These are phyloP conservation scores for Morpho deidamia DNA, from an alignment of 2,888 invertebrate species.

Conservation along the genomic window DNA sequence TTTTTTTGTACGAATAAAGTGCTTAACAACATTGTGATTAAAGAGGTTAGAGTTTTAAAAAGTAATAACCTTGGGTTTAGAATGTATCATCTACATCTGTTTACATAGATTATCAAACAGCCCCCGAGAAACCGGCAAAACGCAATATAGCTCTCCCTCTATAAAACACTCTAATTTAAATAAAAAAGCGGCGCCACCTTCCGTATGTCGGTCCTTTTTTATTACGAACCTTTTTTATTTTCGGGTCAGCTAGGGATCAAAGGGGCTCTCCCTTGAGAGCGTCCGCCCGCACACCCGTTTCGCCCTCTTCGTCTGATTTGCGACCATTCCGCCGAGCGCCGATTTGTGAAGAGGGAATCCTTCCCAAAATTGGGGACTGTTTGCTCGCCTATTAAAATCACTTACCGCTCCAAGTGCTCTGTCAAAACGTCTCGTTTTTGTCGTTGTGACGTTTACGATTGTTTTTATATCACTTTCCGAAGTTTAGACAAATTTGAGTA, in stretches of 20 bases:
- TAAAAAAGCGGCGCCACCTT: constrained; percentile 78
- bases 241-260: constrained; percentile 78
- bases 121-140: constrained; percentile 70
- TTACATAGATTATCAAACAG: constrained; percentile 59
- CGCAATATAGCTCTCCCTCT: constrained; percentile 75
- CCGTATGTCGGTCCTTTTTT: constrained; percentile 78
- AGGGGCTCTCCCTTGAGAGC: constrained; percentile 71
- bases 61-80: neutral
- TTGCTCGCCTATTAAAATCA: constrained; percentile 73
- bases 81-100: constrained; percentile 9
- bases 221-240: constrained; percentile 78
- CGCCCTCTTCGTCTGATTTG: constrained; percentile 66
- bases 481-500: constrained; percentile 33
- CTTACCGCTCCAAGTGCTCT: constrained; percentile 55
- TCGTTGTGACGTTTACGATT: constrained; percentile 37
- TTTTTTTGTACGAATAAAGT: neutral
- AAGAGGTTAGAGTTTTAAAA: neutral
- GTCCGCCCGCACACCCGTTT: constrained; percentile 32
- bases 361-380: constrained; percentile 69
- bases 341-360: constrained; percentile 76
- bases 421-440: constrained; percentile 43
- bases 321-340: constrained; percentile 67
- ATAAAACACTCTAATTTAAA: constrained; percentile 79
- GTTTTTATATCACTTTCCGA: constrained; percentile 6
- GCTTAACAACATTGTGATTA: neutral